Evolutionary conservation across 2,888 invertebrate species (phyloP), one percentile per base, ranked within the genome.

Genomic region (Xestia xanthographa): DNA sequence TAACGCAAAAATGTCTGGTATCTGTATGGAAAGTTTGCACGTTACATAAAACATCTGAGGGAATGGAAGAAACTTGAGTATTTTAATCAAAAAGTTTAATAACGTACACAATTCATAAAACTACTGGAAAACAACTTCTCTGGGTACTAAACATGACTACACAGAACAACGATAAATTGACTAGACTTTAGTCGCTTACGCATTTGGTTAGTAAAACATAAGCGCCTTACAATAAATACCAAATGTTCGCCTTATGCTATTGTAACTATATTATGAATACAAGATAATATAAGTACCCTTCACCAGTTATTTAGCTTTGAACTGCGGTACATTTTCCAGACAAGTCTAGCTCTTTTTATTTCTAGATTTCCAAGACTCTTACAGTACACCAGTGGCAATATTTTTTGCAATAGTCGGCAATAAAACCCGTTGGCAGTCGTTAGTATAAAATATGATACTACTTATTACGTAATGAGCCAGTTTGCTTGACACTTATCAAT

Each of bases 391-490:
- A 81, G 48, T 77, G 66, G 84, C 69, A 62, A 76, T 80, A 77
- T 79, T 85, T 80, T 86, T 87, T 85, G 76, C 77, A 69, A 82
- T 76, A 68, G 86, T 69, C 74, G 78, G 84, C 80, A 84, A 87
- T 87, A 87, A 87, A 87, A 80, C 71, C 60, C 74, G 82, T 79
- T 69, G 74, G 69, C 77, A 82, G 87, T 82, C 87, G 84, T 87
- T 87, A 84, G 76, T 78, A 72, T 86, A 84, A 87, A 80, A 84
- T 87, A 87, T 87, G 72, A 79, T 71, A 77, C 79, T 75, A 80
- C 86, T 86, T 87, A 79, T 84, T 87, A 70, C 77, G 75, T 87
- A 87, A 87, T 87, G 82, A 87, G 84, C 68, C 82, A 73, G 69
- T 86, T 82, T 77, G 69, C 78, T 80, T 78, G 86, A 84, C 82